Percentiles rank a stretch among this genome's conserved stretches.
phyloP scores from a whole-genome alignment of 2,113 vertebrate species.

The Protobothrops mucrosquamatus region DNA sequence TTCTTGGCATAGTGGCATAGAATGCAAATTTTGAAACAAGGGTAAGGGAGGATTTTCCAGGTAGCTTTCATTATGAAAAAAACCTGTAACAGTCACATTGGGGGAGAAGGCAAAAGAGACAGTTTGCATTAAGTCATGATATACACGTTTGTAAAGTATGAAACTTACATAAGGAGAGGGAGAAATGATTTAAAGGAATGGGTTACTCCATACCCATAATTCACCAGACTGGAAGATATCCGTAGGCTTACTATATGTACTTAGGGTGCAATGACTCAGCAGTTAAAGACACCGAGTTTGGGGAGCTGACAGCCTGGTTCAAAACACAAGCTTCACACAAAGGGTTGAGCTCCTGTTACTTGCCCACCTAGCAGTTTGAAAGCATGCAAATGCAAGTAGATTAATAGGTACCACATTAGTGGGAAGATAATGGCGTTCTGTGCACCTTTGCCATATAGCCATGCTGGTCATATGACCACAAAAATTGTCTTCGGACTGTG shows the following conservation, averaged over 20 bases:
- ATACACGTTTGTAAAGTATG: not conserved
- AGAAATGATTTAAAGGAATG: not conserved
- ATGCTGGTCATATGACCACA: too few relatives aligned
- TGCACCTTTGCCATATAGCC: too few relatives aligned
- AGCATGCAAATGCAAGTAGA: too few relatives aligned
- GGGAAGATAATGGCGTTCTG: too few relatives aligned
- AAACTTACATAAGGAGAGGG: not conserved
- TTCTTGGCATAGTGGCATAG: not conserved
- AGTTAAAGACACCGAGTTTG: too few relatives aligned
- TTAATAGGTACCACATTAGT: too few relatives aligned
- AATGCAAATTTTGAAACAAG: conserved; percentile 5
- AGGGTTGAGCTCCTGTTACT: too few relatives aligned
- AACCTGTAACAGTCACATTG: not conserved
- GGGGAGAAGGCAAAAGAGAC: conserved; percentile 4
- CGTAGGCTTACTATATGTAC: not conserved
- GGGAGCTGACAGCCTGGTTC: too few relatives aligned
- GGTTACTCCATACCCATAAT: not conserved
- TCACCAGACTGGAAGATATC: not conserved
- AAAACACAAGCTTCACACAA: too few relatives aligned
- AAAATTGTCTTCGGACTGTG: too few relatives aligned
- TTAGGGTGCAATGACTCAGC: too few relatives aligned
- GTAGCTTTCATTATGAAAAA: not conserved
- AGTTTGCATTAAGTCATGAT: not conserved
- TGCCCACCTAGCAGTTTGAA: too few relatives aligned
- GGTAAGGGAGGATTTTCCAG: not conserved